Evolutionary conservation across 1,140 invertebrate species (phyloP).

Genomic region (Heliconius congener): DNA sequence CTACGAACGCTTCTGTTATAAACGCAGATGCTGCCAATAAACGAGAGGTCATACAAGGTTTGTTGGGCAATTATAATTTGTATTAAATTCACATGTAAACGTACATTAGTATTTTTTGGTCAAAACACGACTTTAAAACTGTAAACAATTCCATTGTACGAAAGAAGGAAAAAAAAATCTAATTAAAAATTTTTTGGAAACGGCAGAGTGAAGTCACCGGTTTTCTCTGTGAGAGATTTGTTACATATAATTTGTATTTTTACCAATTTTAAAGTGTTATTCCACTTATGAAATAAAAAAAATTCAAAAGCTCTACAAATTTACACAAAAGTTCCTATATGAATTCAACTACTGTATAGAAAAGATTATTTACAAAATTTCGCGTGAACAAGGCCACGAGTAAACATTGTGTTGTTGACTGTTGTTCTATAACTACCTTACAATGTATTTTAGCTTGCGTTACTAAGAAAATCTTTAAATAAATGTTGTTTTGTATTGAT

Average conservation of each 20-base stretch:
- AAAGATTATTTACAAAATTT: conserved; percentile 7
- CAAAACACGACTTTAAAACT: neutral
- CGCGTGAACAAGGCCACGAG: neutral
- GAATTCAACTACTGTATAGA: neutral
- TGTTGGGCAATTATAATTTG: neutral
- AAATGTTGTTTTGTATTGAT: neutral
- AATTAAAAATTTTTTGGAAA: too few relatives aligned
- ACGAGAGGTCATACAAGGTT: conserved; percentile 27
- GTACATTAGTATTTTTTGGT: neutral
- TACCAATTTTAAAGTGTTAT: too few relatives aligned
- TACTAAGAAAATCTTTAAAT: conserved; percentile 2
- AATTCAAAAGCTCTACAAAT: too few relatives aligned
- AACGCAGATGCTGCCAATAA: conserved; percentile 26
- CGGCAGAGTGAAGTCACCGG: too few relatives aligned
- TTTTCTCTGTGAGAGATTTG: too few relatives aligned
- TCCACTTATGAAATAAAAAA: too few relatives aligned
- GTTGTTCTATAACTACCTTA: neutral
- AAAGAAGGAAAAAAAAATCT: too few relatives aligned
- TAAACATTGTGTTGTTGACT: neutral
- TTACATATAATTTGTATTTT: too few relatives aligned
- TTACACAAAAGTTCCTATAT: too few relatives aligned
- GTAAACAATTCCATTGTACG: too few relatives aligned
- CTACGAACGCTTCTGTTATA: conserved; percentile 19
- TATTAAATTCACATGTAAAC: neutral
- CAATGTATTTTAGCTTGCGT: neutral